A percentile compares a stretch with the other conserved stretches of the same genome.
Evolutionary conservation across 2,113 vertebrate species (phyloP).

Genomic region (Carollia perspicillata): DNA sequence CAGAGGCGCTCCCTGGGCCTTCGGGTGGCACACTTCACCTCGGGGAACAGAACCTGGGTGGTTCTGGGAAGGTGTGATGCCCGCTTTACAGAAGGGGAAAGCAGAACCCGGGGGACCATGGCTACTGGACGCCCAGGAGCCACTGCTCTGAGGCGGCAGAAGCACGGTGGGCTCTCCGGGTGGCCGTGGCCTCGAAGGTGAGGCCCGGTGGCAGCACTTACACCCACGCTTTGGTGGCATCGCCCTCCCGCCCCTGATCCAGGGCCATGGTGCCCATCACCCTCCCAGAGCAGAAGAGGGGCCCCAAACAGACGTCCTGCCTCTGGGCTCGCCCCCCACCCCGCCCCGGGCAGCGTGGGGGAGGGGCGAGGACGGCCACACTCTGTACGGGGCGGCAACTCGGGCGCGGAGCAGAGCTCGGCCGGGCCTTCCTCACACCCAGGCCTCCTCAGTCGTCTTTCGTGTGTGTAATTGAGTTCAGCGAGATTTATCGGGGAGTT

Average conservation of each 20-base stretch:
- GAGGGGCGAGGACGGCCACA: rapidly evolving
- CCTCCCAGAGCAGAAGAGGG: background rate
- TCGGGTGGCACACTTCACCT: background rate
- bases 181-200: background rate
- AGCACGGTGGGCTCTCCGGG: background rate
- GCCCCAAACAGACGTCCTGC: background rate
- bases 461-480: constrained; percentile 42
- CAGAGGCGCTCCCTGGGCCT: background rate
- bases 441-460: background rate
- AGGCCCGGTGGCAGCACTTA: background rate
- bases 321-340: background rate
- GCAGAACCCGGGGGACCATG: background rate
- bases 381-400: background rate
- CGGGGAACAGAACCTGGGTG: background rate
- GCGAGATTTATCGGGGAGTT: constrained; percentile 62
- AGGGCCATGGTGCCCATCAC: rapidly evolving
- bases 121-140: too few species aligned
- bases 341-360: background rate
- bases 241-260: background rate
- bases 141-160: background rate
- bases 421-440: background rate
- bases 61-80: background rate
- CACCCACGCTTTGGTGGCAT: background rate
- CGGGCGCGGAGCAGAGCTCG: background rate
- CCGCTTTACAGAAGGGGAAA: background rate